These are phyloP conservation scores for Drymodes brunneopygia DNA, from an alignment of 2,113 vertebrate species.

Conservation along the genomic window DNA sequence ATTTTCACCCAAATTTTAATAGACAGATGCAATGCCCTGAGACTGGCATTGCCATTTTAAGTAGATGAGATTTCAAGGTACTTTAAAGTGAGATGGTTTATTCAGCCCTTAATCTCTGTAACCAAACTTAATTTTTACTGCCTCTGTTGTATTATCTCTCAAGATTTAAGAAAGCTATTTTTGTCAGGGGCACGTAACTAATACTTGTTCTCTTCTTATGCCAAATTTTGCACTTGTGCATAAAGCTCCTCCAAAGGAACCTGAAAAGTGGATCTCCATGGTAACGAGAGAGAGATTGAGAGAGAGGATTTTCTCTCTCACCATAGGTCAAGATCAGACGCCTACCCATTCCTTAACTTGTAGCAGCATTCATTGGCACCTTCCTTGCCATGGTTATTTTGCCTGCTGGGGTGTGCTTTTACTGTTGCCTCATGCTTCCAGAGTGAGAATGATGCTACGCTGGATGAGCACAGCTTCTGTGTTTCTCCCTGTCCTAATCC, in stretches of 20 bases:
- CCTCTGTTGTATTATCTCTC: not conserved
- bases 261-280: constrained; percentile 43
- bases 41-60: not conserved
- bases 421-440: not conserved
- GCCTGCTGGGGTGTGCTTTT: not conserved
- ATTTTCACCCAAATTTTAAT: not conserved
- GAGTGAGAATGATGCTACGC: not conserved
- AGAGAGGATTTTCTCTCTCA: constrained; percentile 2
- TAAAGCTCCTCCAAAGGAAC: constrained; percentile 15
- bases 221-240: constrained; percentile 18
- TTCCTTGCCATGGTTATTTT: not conserved
- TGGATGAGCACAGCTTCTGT: not conserved
- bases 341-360: constrained; percentile 17
- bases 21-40: not conserved
- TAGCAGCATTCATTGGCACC: not conserved
- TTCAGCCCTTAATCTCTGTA: not conserved
- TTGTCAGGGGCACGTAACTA: not conserved
- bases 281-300: not conserved
- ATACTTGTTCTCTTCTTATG: not conserved
- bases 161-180: not conserved
- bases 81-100: not conserved
- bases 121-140: not conserved
- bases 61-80: not conserved
- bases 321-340: not conserved
- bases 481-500: not conserved